Conservation (phyloP, 2,113 vertebrate genomes). For the Periophthalmus modestus region DNA sequence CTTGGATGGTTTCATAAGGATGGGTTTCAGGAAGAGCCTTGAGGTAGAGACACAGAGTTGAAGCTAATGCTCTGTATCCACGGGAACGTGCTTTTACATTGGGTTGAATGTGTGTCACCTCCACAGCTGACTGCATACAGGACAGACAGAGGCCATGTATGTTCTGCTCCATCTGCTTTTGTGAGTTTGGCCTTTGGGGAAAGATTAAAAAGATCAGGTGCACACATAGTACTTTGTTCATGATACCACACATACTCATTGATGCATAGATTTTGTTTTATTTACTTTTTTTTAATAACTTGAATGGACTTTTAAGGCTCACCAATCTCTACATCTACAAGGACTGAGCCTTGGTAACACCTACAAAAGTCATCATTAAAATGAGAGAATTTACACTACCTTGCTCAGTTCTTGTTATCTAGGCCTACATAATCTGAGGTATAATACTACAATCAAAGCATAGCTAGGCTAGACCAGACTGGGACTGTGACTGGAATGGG, state of each 20-base stretch:
- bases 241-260: too few relatives aligned
- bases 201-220: not conserved
- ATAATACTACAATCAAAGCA: too few relatives aligned
- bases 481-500: too few relatives aligned
- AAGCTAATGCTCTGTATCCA: constrained; percentile 1
- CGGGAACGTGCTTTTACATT: not conserved
- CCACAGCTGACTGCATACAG: constrained; percentile 2
- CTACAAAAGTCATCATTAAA: not conserved
- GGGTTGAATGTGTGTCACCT: not conserved
- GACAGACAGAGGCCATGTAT: not conserved
- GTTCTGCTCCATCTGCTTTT: constrained; percentile 1
- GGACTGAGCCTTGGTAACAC: too few relatives aligned
- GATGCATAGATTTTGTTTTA: too few relatives aligned
- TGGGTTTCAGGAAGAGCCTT: constrained; percentile 13
- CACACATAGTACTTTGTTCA: not conserved
- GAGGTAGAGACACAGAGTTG: not conserved
- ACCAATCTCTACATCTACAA: not conserved
- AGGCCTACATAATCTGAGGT: too few relatives aligned
- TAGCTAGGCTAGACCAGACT: too few relatives aligned
- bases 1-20: constrained; percentile 6
- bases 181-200: not conserved
- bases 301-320: not conserved
- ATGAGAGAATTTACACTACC: too few relatives aligned
- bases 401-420: too few relatives aligned
- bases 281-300: too few relatives aligned